Base-by-base conservation (phyloP, 2,113 vertebrate species). In the Austrofundulus limnaeus region DNA sequence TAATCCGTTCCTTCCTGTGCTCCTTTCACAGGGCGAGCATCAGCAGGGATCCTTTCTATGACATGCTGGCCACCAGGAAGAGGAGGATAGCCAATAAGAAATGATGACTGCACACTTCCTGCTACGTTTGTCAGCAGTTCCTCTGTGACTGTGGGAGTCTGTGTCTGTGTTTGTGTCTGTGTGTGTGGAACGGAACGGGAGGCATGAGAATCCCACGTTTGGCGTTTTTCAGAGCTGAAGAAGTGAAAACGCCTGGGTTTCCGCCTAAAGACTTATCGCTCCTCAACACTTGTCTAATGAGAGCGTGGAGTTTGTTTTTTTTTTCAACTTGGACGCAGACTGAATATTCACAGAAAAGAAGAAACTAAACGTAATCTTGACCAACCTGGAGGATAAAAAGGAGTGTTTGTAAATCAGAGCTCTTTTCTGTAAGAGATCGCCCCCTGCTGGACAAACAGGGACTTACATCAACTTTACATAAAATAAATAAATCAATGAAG, bases 31-130 rank as follows among this genome's bases (percentile, higher is more conserved):
- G 97, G 89, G 97, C 96, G 2, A 99, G 97, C 82, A 98, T 99
- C 92, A 99, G 95, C 87, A 95, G 93, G 81, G 97, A 98, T 71
- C 97, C 97, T 17, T 99, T 99, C 90, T 98, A 98, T 7, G 97
- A 99, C 86, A 99, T 99, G 97, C 80, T 99, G 89, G 97, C 97
- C 61, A 98, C 95, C 34, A 94, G 96, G 88, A 99, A 99, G 75
- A 90, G 95, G 75, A 94, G 97, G 87, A 95, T 99, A 64, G 96
- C 97, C 80, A 95, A 95, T 77, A 98, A 98, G 82, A 98, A 99
- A 85, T 98, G 94, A 92, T 66, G 56, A 65, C 43, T 16, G 39
- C 21, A 24, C 11, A 25, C 54, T 20, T 43, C 5, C 19, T 50
- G 2, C 50, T 14, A 13, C 48, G 25, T 48, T 46, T 28, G 38